Evolutionary conservation across 2,888 invertebrate genomes (phyloP).

Genomic region (Acholoe squamosa): DNA sequence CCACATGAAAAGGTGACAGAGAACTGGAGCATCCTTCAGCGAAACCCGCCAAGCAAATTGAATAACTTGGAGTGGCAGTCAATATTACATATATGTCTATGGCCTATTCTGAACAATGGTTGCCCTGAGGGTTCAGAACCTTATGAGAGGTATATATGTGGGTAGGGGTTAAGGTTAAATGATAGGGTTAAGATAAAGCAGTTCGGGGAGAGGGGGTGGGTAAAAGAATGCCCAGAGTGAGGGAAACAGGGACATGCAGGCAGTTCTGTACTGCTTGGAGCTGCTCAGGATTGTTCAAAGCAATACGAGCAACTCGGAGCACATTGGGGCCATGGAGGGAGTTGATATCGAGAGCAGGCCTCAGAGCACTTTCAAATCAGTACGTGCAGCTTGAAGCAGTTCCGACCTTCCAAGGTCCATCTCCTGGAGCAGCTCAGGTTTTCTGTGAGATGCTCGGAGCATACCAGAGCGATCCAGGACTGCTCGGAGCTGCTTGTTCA

Average conservation of each 20-base stretch:
- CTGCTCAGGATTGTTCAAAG: not conserved
- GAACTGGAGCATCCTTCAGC: not conserved
- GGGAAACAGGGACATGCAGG: not conserved
- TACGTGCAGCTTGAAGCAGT: not conserved
- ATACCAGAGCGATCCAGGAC: not conserved
- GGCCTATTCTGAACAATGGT: not conserved
- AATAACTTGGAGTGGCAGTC: not conserved
- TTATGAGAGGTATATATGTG: too few species aligned
- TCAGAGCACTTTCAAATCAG: not conserved
- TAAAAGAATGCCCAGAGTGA: not conserved
- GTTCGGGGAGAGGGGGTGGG: not conserved
- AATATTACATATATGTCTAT: constrained; percentile 30
- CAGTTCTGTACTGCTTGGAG: not conserved
- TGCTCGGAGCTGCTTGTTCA: not conserved
- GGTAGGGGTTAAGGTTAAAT: too few species aligned
- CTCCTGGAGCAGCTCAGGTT: not conserved
- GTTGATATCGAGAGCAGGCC: not conserved
- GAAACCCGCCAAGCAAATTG: not conserved
- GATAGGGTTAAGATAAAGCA: not conserved
- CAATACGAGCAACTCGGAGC: not conserved
- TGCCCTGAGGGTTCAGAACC: not conserved
- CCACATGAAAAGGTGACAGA: too few species aligned
- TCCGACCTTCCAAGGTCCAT: not conserved
- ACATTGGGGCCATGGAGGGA: not conserved
- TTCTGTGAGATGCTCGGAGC: not conserved